Base-by-base conservation (phyloP, 2,888 invertebrate genomes). In the Melolontha melolontha region DNA sequence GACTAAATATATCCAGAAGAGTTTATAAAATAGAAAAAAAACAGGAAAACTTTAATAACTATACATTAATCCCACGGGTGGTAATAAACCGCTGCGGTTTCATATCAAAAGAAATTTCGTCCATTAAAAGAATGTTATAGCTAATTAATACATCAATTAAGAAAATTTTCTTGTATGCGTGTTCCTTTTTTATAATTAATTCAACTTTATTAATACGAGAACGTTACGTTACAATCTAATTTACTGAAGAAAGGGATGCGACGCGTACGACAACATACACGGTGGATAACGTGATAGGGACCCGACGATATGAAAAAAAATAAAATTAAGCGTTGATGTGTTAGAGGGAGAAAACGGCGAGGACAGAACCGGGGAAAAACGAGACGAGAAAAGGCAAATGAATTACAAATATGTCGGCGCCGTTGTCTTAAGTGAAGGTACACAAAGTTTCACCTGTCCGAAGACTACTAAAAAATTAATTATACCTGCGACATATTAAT, bases 81-180 rank as follows among this genome's bases (percentile, higher is more conserved):
- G 59, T 47, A 62, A 47, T 62, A 62, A 47, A 47, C 29, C 12
- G 14, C 39, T 16, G 47, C 59, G 59, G 59, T 62, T 47, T 47
- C 16, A 29, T 62, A 47, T 62, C 59, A 62, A 62, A 34, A 62
- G 59, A 47, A 34, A 62, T 42, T 62, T 17, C 34, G 16, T 49
- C 62, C 57, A 67, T 62, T 67, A 67, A 62, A 29, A 49, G 51
- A 42, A 67, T 59, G 66, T 67, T 67, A 67, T 42, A 42, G 59
- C 66, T 67, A 67, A 67, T 67, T 67, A 67, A 67, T 67, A 67
- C 66, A 67, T 67, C 66, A 67, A 67, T 67, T 67, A 67, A 51
- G 66, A 67, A 62, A 67, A 67, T 62, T 62, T 41, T 34, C 62
- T 55, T 41, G 42, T 40, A 51, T 51, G 66, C 59, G 16, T 62